phyloP scores from a whole-genome alignment of 2,797 vertebrate genomes.

The Poecilia velifera region DNA sequence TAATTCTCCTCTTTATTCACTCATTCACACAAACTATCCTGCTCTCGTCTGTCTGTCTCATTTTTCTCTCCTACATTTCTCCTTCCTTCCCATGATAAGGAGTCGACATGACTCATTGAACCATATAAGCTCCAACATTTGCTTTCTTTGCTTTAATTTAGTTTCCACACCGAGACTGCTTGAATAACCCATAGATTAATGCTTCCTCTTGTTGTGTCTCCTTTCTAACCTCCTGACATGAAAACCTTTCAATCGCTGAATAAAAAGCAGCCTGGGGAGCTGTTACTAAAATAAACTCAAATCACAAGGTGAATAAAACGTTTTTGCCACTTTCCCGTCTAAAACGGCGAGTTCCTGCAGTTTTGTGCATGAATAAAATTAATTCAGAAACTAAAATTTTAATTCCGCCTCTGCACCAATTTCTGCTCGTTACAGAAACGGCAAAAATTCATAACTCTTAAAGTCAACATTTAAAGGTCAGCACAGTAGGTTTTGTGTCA shows the following conservation, averaged over 20 bases:
- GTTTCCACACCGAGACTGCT: constrained; percentile 19
- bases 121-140: constrained; percentile 18
- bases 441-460: background rate
- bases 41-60: constrained; percentile 57
- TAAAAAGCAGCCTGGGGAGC: background rate
- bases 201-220: constrained; percentile 4
- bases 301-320: background rate
- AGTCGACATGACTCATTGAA: constrained; percentile 23
- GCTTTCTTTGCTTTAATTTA: constrained; percentile 5
- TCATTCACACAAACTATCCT: constrained; percentile 38
- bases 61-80: constrained; percentile 30
- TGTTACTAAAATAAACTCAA: constrained; percentile 19
- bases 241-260: background rate
- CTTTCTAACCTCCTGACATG: background rate
- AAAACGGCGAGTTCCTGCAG: background rate
- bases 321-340: background rate
- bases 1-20: constrained; percentile 55
- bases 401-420: background rate
- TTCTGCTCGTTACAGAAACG: background rate
- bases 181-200: constrained; percentile 9
- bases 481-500: background rate
- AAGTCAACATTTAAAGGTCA: background rate
- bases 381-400: background rate
- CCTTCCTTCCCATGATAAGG: constrained; percentile 21
- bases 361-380: background rate